phyloP scores from a whole-genome alignment of 2,888 invertebrate genomes.

The Amblyjoppa proteus region DNA sequence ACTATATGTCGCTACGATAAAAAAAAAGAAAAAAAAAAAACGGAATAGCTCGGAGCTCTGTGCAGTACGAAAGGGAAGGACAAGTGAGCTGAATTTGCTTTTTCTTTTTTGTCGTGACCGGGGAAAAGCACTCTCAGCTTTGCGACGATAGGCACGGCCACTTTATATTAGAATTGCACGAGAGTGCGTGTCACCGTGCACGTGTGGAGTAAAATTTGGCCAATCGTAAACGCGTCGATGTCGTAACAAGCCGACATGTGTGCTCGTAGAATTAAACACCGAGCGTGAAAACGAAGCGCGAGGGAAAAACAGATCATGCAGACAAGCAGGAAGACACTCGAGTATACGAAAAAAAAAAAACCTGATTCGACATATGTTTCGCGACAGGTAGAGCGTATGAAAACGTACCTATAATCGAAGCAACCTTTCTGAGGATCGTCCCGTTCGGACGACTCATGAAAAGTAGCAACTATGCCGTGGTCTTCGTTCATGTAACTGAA shows the following conservation, averaged over 20 bases:
- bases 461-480: too few species aligned
- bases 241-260: too few species aligned
- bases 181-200: slow-evolving; percentile 24
- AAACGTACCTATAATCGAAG: background rate
- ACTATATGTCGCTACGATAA: slow-evolving; percentile 33
- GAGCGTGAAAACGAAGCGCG: too few species aligned
- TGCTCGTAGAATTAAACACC: too few species aligned
- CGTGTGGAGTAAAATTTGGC: background rate
- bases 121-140: slow-evolving; percentile 34
- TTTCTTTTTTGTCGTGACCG: slow-evolving; percentile 23
- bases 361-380: background rate
- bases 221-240: background rate
- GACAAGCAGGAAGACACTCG: background rate
- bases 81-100: slow-evolving; percentile 38
- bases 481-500: too few species aligned
- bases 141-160: slow-evolving; percentile 20
- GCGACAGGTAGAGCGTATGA: background rate
- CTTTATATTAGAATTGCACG: slow-evolving; percentile 44
- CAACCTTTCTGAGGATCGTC: background rate
- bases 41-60: slow-evolving; percentile 21
- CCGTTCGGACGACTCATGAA: too few species aligned
- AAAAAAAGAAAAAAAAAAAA: slow-evolving; percentile 21
- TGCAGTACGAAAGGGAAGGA: slow-evolving; percentile 11
- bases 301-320: too few species aligned
- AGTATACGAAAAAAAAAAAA: background rate